A percentile compares a stretch with the other conserved stretches of the same genome.
phyloP scores from a whole-genome alignment of 30 jellyfish, hydroid and myxozoan species.

The Cassiopea xamachana region DNA sequence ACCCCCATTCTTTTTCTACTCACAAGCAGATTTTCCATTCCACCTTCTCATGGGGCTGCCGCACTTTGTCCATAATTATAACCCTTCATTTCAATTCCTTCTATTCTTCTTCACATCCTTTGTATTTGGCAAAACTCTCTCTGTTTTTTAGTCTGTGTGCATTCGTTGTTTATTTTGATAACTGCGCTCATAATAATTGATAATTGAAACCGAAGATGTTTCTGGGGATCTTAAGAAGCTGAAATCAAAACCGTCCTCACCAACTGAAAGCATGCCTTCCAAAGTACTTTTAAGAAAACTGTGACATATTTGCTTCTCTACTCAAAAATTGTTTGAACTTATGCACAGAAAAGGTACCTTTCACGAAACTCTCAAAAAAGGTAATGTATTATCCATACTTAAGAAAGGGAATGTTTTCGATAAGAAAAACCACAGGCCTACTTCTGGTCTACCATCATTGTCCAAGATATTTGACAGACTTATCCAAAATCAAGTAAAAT shows the following conservation, averaged over 20 bases:
- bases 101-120: too few species aligned
- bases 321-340: background rate
- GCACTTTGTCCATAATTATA: background rate
- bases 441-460: slow-evolving; percentile 12
- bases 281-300: too few species aligned
- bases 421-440: slow-evolving; percentile 11
- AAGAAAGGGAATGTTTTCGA: too few species aligned
- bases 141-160: too few species aligned
- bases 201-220: background rate
- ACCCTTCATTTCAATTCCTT: background rate
- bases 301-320: background rate
- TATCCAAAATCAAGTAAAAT: background rate
- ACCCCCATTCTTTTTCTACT: background rate
- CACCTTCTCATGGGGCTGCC: background rate
- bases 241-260: background rate
- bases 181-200: background rate
- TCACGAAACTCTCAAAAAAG: too few species aligned
- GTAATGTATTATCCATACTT: too few species aligned
- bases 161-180: too few species aligned
- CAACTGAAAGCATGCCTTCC: slow-evolving; percentile 4
- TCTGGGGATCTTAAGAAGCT: background rate
- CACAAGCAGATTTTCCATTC: background rate
- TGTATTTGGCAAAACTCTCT: too few species aligned
- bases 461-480: slow-evolving; percentile 11
- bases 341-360: background rate